Evolutionary conservation across 2,888 invertebrate species (phyloP).

Genomic region (Phanerotoma sp.): DNA sequence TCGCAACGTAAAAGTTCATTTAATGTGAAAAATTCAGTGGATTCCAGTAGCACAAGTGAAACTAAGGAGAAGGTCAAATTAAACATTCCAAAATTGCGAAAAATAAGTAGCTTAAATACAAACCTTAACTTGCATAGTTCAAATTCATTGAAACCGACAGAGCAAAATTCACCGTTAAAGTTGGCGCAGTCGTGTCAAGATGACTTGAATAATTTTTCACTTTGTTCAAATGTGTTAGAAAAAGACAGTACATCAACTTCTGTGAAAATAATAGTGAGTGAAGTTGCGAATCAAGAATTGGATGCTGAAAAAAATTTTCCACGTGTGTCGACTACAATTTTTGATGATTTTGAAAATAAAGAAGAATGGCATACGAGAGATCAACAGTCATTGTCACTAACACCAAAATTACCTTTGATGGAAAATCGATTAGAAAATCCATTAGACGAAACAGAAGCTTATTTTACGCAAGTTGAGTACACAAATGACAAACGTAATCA

Average conservation of each 20-base stretch:
- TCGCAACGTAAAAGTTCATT: neutral
- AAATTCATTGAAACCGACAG: constrained; percentile 31
- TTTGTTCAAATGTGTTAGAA: constrained; percentile 6
- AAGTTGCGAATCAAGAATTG: constrained; percentile 35
- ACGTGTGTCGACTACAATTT: constrained; percentile 17
- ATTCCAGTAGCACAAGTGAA: neutral
- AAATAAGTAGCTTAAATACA: constrained; percentile 42
- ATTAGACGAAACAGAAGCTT: constrained; percentile 32
- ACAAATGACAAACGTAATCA: constrained; percentile 36
- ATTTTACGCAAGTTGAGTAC: constrained; percentile 25
- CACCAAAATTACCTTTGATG: constrained; percentile 29
- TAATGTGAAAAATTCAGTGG: too few relatives aligned
- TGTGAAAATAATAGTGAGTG: constrained; percentile 49
- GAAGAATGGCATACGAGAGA: constrained; percentile 28
- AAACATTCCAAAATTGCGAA: constrained; percentile 39
- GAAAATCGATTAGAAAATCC: constrained; percentile 26
- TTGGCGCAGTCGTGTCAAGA: constrained; percentile 32
- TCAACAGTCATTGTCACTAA: constrained; percentile 29
- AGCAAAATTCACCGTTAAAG: constrained; percentile 28
- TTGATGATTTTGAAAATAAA: constrained; percentile 34
- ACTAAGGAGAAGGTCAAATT: neutral
- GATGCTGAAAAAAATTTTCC: constrained; percentile 29
- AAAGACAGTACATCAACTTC: constrained; percentile 35
- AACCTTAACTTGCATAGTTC: constrained; percentile 40
- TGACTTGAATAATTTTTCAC: constrained; percentile 19